A percentile compares a stretch with the other conserved stretches of the same genome.
These are phyloP conservation scores for Drosophila virilis DNA, from an alignment of 1,140 invertebrate species.

Conservation along the genomic window DNA sequence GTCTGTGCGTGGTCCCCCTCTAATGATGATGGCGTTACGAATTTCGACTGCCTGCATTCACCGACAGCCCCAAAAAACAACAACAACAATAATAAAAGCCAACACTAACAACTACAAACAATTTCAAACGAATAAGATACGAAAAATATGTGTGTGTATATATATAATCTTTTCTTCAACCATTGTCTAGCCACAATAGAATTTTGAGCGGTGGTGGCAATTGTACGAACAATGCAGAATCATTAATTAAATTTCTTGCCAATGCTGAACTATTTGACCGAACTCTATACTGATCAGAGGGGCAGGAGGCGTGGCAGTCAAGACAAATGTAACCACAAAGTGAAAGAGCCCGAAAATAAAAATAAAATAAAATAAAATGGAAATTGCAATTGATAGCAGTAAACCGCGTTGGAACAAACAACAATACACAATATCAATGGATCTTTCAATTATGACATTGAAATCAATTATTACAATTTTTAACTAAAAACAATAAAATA, in stretches of 20 bases:
- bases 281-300: conserved; percentile 7
- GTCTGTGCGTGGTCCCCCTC: conserved; percentile 63
- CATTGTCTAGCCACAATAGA: conserved; percentile 70
- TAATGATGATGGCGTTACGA: conserved; percentile 83
- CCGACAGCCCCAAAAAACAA: conserved; percentile 30
- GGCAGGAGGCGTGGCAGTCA: conserved; percentile 1
- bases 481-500: too few species aligned
- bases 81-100: conserved; percentile 14
- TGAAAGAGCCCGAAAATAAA: conserved; percentile 26
- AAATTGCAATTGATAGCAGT: conserved; percentile 39
- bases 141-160: not conserved
- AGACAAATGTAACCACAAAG: conserved; percentile 34
- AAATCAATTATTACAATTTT: not conserved
- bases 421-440: conserved; percentile 7
- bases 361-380: not conserved
- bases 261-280: conserved; percentile 60
- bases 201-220: conserved; percentile 61
- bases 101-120: conserved; percentile 27
- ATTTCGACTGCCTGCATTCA: conserved; percentile 73
- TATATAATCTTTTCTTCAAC: conserved; percentile 21
- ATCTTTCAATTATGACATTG: conserved; percentile 11
- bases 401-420: conserved; percentile 4
- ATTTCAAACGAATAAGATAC: conserved; percentile 30
- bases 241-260: conserved; percentile 77
- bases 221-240: conserved; percentile 75